Percentiles rank a stretch among this genome's conserved stretches.
Evolutionary conservation across 2,888 invertebrate genomes (phyloP).

Genomic region (Leistus spinibarbis): DNA sequence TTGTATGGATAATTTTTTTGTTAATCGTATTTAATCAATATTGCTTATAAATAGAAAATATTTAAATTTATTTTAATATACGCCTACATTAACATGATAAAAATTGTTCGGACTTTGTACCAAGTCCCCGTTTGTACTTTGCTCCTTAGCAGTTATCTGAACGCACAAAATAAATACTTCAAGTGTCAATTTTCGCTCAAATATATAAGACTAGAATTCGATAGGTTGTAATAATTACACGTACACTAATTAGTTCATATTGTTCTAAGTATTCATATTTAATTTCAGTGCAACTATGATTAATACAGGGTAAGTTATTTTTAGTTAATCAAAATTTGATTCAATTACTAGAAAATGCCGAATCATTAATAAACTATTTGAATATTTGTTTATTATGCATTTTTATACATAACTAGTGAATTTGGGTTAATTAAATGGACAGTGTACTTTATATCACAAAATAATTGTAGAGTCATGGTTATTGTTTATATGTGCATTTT

Average conservation of each 20-base stretch:
- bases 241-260: neutral
- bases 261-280: neutral
- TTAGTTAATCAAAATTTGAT: neutral
- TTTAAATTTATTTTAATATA: neutral
- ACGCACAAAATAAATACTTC: neutral
- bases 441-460: neutral
- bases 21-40: slow-evolving; percentile 9
- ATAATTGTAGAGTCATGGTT: neutral
- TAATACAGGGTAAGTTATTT: slow-evolving; percentile 42
- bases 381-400: neutral
- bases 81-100: neutral
- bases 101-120: neutral
- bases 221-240: too few species aligned
- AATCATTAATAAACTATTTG: neutral
- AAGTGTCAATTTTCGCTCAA: slow-evolving; percentile 7
- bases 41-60: slow-evolving; percentile 1
- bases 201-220: too few species aligned
- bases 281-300: slow-evolving; percentile 35
- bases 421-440: neutral
- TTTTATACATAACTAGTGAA: too few species aligned
- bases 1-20: neutral
- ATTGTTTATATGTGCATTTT: neutral
- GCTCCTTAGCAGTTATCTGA: neutral
- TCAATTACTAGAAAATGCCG: neutral
- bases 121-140: neutral